Conservation (phyloP, 23 tunicate species). For the Trididemnum miniatum region DNA sequence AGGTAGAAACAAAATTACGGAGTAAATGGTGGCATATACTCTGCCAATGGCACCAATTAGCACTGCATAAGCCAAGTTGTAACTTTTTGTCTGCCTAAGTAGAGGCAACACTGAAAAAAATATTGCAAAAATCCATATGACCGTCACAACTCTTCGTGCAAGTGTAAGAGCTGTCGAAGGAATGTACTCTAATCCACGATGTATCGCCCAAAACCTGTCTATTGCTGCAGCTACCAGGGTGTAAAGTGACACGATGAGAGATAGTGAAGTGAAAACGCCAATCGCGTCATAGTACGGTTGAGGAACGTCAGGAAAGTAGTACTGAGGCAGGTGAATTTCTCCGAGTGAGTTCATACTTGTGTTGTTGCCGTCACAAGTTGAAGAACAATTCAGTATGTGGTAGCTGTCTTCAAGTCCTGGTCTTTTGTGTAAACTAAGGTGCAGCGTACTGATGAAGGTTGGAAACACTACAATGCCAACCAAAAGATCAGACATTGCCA, state of each 20-base stretch:
- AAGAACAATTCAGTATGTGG: no score
- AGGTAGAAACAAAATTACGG: conserved; percentile 48
- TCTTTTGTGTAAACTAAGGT: background rate
- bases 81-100: no score
- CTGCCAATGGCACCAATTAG: no score
- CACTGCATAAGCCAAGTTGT: no score
- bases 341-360: background rate
- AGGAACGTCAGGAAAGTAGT: no score
- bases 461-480: conserved; percentile 67
- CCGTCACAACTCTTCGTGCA: background rate
- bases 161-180: background rate
- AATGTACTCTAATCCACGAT: background rate
- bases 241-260: background rate
- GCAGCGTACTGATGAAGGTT: conserved; percentile 39
- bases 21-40: background rate
- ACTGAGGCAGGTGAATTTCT: no score
- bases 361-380: no score
- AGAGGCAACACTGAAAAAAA: no score
- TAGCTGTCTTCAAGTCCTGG: no score
- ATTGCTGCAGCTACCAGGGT: background rate
- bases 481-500: conserved; percentile 53
- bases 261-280: background rate
- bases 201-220: background rate
- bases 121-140: conserved; percentile 1
- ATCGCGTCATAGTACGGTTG: background rate